Percentiles rank a stretch among this genome's conserved stretches.
Conservation (phyloP, 2,113 vertebrate species). For the Epinephelus moara region DNA sequence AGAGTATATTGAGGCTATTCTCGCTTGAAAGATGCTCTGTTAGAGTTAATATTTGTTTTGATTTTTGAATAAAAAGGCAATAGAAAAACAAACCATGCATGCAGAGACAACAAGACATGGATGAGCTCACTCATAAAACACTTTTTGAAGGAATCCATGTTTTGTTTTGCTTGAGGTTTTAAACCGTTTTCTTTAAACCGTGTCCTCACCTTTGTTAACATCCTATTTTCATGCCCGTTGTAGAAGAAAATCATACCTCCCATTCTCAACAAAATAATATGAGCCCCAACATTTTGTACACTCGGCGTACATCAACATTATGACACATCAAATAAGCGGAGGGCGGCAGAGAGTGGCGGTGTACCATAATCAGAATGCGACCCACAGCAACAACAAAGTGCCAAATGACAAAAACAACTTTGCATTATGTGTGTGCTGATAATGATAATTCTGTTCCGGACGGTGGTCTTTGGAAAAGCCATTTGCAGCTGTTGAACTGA, state of each 20-base stretch:
- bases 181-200: neutral
- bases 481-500: constrained; percentile 71
- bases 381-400: constrained; percentile 35
- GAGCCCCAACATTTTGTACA: neutral
- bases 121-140: neutral
- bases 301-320: constrained; percentile 3
- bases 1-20: constrained; percentile 2
- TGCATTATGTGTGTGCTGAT: constrained; percentile 63
- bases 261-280: neutral
- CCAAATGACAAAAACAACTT: constrained; percentile 69
- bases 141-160: neutral
- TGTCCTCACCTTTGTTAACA: neutral
- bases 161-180: neutral
- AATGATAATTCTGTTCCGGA: constrained; percentile 71
- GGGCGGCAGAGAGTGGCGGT: neutral
- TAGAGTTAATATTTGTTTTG: constrained; percentile 21
- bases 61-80: constrained; percentile 9
- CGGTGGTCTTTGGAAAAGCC: constrained; percentile 74
- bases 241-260: neutral
- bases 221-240: neutral
- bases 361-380: constrained; percentile 45
- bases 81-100: neutral
- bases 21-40: neutral
- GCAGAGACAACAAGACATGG: neutral
- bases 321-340: constrained; percentile 24